A percentile compares a stretch with the other conserved stretches of the same genome.
Evolutionary conservation across 2,888 invertebrate genomes (phyloP).

Genomic region (Ptycholaimellus sp.): DNA sequence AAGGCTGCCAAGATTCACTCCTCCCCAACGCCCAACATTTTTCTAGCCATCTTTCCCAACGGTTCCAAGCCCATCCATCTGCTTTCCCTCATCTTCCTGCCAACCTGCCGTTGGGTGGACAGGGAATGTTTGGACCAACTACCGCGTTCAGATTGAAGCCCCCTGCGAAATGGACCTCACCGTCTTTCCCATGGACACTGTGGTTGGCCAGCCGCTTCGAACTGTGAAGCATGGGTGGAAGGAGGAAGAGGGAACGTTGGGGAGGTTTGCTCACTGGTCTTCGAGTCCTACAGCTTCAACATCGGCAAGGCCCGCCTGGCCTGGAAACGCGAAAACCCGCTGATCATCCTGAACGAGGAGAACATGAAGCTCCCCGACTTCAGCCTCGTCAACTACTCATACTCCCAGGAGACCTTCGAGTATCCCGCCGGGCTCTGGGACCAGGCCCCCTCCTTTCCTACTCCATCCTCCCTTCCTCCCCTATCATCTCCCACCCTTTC

Average conservation of each 20-base stretch:
- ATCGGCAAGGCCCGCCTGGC: conserved; percentile 14
- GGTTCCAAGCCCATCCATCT: too few species aligned
- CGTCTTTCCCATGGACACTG: conserved; percentile 7
- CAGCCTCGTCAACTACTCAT: conserved; percentile 13
- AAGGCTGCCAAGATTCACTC: conserved; percentile 14
- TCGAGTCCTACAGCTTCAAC: conserved; percentile 23
- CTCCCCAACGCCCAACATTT: conserved; percentile 23
- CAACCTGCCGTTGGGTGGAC: too few species aligned
- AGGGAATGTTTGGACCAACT: conserved; percentile 6
- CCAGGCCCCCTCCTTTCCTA: conserved; percentile 9
- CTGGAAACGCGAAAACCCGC: conserved; percentile 7
- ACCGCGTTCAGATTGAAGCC: too few species aligned
- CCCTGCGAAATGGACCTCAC: conserved; percentile 24
- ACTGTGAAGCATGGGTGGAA: too few species aligned
- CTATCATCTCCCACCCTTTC: conserved; percentile 6
- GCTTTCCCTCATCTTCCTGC: too few species aligned
- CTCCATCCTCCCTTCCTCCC: not conserved
- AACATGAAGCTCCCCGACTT: conserved; percentile 13
- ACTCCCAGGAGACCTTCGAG: conserved; percentile 19
- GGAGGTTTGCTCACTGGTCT: conserved; percentile 19
- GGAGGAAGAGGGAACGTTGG: too few species aligned
- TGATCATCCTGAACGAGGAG: conserved; percentile 7
- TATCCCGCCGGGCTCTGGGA: conserved; percentile 25
- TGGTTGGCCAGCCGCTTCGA: too few species aligned
- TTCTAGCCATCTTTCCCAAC: conserved; percentile 23